phyloP scores from a whole-genome alignment of 2,113 vertebrate species.

The Atherinomorus stipes region DNA sequence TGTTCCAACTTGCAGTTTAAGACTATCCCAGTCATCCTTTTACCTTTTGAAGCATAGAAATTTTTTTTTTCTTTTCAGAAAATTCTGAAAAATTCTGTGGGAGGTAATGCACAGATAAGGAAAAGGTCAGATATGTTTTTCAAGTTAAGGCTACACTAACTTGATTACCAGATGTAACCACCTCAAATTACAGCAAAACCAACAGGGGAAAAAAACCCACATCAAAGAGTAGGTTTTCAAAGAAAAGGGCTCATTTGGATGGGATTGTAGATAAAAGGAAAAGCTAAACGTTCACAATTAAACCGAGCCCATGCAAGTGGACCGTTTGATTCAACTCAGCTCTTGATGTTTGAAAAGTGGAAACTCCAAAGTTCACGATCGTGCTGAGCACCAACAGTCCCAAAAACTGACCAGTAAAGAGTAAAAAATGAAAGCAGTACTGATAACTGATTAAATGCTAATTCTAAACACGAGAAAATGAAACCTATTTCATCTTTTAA shows the following conservation, averaged over 20 bases:
- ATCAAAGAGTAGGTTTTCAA: slow-evolving; percentile 7
- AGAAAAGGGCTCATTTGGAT: background rate
- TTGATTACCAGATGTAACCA: background rate
- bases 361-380: background rate
- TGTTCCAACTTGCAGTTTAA: background rate
- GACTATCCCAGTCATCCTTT: background rate
- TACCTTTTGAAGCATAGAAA: background rate
- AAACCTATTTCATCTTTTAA: too few relatives aligned
- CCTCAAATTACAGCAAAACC: background rate
- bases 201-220: background rate
- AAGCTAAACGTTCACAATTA: background rate
- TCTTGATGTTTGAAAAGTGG: slow-evolving; percentile 9
- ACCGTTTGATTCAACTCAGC: background rate
- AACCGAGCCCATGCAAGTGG: background rate
- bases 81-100: background rate
- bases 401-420: too few relatives aligned
- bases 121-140: slow-evolving; percentile 34
- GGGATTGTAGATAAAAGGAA: slow-evolving; percentile 11
- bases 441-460: too few relatives aligned
- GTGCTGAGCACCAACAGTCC: too few relatives aligned
- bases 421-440: too few relatives aligned
- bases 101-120: slow-evolving; percentile 4
- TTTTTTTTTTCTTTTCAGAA: background rate
- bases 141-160: background rate
- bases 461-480: too few relatives aligned